Percentiles rank a stretch among this genome's conserved stretches.
phyloP scores from a whole-genome alignment of 2,113 vertebrate species.

The Sphaerodactylus townsendi region DNA sequence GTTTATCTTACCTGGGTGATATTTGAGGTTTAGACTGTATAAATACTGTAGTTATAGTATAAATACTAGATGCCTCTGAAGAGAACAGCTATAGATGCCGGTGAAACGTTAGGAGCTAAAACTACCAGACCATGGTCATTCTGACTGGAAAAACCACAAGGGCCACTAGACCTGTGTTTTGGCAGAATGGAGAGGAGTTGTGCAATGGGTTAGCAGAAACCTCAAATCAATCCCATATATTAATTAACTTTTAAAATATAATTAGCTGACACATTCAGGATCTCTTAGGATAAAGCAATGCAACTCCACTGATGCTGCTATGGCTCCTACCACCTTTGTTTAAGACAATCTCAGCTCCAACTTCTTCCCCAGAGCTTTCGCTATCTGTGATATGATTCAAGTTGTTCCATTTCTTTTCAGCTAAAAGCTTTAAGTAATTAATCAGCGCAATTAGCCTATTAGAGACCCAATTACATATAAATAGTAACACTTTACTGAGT shows the following conservation, averaged over 20 bases:
- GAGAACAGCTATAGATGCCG: too few relatives aligned
- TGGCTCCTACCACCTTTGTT: neutral
- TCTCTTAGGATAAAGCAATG: neutral
- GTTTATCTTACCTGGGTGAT: neutral
- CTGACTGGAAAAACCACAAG: too few relatives aligned
- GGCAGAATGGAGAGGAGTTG: neutral
- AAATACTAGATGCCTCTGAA: too few relatives aligned
- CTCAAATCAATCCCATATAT: slow-evolving; percentile 7
- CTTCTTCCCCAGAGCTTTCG: neutral
- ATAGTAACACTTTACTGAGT: neutral
- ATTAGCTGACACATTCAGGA: neutral
- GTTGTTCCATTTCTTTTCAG: neutral
- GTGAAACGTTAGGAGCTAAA: too few relatives aligned
- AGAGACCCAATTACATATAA: neutral
- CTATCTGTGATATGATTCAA: neutral
- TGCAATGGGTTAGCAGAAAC: neutral
- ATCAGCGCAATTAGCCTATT: neutral
- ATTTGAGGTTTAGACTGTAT: too few relatives aligned
- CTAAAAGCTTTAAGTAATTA: slow-evolving; percentile 5
- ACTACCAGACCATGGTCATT: too few relatives aligned
- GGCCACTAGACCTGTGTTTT: neutral
- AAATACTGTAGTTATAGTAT: too few relatives aligned
- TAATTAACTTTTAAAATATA: slow-evolving; percentile 2
- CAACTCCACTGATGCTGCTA: neutral
- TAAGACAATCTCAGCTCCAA: neutral